Evolutionary conservation across 1,140 invertebrate genomes (phyloP).

Genomic region (Drosophila takahashii): DNA sequence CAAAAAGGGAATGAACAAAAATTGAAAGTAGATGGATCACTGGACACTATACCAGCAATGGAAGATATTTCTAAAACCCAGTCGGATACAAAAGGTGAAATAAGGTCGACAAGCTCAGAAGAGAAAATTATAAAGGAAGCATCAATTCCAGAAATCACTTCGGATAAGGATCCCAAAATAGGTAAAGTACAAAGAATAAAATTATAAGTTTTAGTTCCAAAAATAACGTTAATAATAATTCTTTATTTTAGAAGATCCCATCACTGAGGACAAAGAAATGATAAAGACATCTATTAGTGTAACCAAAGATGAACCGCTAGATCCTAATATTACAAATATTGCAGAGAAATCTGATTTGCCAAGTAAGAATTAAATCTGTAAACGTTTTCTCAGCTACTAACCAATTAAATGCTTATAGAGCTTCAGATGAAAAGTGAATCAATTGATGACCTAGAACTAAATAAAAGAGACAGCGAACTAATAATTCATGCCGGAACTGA

Average conservation of each 20-base stretch:
- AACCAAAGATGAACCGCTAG: background rate
- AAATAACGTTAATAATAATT: background rate
- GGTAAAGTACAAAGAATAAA: background rate
- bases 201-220: too few relatives aligned
- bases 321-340: background rate
- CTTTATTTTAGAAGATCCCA: background rate
- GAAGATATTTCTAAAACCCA: background rate
- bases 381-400: background rate
- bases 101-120: background rate
- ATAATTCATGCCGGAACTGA: background rate
- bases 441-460: background rate
- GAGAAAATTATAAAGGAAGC: background rate
- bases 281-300: background rate
- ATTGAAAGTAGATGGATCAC: too few relatives aligned
- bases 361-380: background rate
- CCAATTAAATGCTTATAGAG: background rate
- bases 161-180: background rate
- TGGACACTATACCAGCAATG: background rate
- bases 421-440: background rate
- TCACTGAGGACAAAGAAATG: background rate
- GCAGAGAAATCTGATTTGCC: background rate
- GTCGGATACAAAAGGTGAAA: background rate
- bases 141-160: background rate
- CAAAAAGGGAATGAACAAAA: background rate
- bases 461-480: background rate